phyloP scores from a whole-genome alignment of 1,140 invertebrate species.

The Helicoverpa armigera region DNA sequence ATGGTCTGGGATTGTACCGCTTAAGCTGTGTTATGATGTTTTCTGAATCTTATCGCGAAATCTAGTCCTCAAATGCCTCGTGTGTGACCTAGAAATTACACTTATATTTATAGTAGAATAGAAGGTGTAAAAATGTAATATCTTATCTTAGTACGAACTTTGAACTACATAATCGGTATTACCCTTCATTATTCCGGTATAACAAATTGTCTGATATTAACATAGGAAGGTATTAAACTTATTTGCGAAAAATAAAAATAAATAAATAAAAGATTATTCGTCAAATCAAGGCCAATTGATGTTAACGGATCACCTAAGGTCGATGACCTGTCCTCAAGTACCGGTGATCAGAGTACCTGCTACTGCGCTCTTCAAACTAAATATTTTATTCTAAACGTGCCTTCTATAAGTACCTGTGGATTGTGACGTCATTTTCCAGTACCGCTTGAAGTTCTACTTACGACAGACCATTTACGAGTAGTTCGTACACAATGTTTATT shows the following conservation, averaged over 20 bases:
- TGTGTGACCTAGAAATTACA: neutral
- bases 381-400: conserved; percentile 41
- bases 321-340: conserved; percentile 21
- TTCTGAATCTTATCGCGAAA: neutral
- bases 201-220: no score
- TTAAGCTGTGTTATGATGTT: no score
- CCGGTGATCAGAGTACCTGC: neutral
- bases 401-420: neutral
- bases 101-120: neutral
- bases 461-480: conserved; percentile 15
- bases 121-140: no score
- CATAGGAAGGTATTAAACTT: no score
- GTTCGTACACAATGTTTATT: conserved; percentile 7
- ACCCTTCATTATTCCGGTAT: neutral
- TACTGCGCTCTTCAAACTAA: neutral
- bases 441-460: conserved; percentile 33
- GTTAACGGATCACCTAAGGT: conserved; percentile 31
- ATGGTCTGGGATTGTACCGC: no score
- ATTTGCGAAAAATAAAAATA: neutral
- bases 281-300: conserved; percentile 24
- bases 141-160: no score
- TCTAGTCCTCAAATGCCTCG: neutral
- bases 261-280: neutral
- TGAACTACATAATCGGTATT: no score
- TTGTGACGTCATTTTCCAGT: neutral